Evolutionary conservation across 2,797 vertebrate species (phyloP), one percentile per base, ranked within the genome.

Genomic region (Sternotherus odoratus): DNA sequence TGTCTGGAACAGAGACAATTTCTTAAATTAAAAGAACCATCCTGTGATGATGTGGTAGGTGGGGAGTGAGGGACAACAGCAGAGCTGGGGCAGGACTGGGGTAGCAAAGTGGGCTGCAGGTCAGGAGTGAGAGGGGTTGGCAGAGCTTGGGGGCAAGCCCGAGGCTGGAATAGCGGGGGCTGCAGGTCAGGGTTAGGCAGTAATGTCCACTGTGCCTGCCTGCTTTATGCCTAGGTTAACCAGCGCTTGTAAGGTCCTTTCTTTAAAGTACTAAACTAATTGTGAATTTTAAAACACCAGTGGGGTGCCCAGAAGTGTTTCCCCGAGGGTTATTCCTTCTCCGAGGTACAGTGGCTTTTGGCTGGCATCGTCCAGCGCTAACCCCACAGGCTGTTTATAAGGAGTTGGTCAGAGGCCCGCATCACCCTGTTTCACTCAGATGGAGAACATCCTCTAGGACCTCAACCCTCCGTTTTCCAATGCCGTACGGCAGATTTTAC

Each of bases 331-430:
- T 51, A 24, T 36, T 51, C 19, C 77, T 36, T 50, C 21, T 78
- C n/a, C n/a, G 77, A n/a, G 50, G 49, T 5, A n/a, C 4, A 28
- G 49, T 53, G 49, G 13, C 56, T 53, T 54, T 79, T 36, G n/a
- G n/a, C n/a, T 39, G 63, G n/a, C 19, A 36, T 69, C 19, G 9
- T 36, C 63, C n/a, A 69, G n/a, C n/a, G 21, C 63, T 69, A n/a
- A 69, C 11, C 63, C n/a, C 63, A 69, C 17, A 60, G 57, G 57
- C n/a, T n/a, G n/a, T 60, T 60, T 60, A 13, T 33, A 60, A 69
- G n/a, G 63, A 57, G 28, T 57, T 57, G 56, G 28, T 57, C 28
- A 30, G 56, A 21, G 9, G 28, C 54, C 48, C 0, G 0, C 33
- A 49, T 23, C 63, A 12, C 26, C 77, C 21, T 79, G 33, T 48